Evolutionary conservation across 2,888 invertebrate genomes (phyloP).

Genomic region (Drosophila formosana): DNA sequence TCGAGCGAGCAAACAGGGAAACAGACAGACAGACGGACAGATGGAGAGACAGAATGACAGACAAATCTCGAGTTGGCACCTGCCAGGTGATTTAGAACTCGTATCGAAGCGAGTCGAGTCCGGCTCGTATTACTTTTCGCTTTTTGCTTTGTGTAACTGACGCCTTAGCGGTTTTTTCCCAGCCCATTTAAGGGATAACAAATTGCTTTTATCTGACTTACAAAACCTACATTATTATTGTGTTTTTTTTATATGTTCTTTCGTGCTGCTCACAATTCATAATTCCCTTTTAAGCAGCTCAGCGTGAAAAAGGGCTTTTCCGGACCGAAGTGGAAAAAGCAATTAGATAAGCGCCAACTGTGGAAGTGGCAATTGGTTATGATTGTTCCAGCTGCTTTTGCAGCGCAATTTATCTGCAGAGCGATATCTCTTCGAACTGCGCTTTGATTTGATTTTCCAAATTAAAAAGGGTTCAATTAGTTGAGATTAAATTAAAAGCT

Average conservation of each 20-base stretch:
- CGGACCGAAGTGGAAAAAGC: slow-evolving; percentile 59
- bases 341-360: slow-evolving; percentile 72
- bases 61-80: slow-evolving; percentile 39
- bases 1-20: slow-evolving; percentile 15
- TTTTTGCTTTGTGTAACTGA: slow-evolving; percentile 59
- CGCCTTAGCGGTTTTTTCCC: slow-evolving; percentile 24
- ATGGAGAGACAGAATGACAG: slow-evolving; percentile 22
- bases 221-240: slow-evolving; percentile 8
- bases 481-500: slow-evolving; percentile 1
- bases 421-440: not conserved
- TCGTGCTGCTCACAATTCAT: slow-evolving; percentile 47
- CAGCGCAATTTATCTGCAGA: not conserved
- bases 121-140: slow-evolving; percentile 44
- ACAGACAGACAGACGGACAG: slow-evolving; percentile 11
- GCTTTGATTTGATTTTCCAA: slow-evolving; percentile 15
- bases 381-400: slow-evolving; percentile 45
- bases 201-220: slow-evolving; percentile 67
- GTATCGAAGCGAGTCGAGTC: slow-evolving; percentile 16
- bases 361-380: slow-evolving; percentile 62
- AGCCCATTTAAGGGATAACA: slow-evolving; percentile 59
- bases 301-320: slow-evolving; percentile 71
- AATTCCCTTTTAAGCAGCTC: slow-evolving; percentile 57
- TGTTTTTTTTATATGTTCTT: slow-evolving; percentile 14
- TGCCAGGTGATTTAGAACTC: slow-evolving; percentile 51
- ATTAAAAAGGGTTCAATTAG: slow-evolving; percentile 8